These are phyloP conservation scores for Rafetus swinhoei DNA, from an alignment of 2,113 vertebrate species.

Conservation along the genomic window DNA sequence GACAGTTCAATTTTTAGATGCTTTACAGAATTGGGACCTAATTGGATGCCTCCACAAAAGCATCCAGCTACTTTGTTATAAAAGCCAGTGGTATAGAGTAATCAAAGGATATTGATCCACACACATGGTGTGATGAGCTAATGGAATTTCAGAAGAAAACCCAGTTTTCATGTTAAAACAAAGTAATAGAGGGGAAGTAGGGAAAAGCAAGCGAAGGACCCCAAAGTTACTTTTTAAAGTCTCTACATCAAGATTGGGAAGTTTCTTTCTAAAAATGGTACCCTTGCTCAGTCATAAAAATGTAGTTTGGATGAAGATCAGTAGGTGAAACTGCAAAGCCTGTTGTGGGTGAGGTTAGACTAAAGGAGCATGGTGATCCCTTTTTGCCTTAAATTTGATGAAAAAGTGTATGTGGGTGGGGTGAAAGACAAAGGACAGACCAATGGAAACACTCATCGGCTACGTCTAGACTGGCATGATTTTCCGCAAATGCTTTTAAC, in stretches of 20 bases:
- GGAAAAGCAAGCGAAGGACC: background rate
- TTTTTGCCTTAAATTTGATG: background rate
- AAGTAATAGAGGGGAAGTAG: background rate
- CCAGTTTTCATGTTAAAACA: background rate
- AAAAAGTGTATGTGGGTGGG: background rate
- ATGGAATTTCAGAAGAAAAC: background rate
- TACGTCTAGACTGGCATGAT: no score
- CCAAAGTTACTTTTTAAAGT: background rate
- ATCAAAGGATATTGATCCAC: background rate
- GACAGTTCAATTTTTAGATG: accelerated
- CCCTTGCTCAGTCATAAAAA: constrained; percentile 11
- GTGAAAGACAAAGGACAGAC: background rate
- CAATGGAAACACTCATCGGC: background rate
- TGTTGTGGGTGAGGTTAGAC: constrained; percentile 31
- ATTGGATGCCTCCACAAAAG: background rate
- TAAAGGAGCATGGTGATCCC: background rate
- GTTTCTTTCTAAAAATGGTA: background rate
- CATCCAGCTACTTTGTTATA: background rate
- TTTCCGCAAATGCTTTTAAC: no score
- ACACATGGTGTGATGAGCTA: background rate
- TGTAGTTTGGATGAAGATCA: background rate
- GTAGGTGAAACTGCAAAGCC: background rate
- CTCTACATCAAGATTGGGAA: constrained; percentile 1
- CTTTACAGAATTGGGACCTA: background rate
- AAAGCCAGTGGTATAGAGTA: background rate